Evolutionary conservation across 2,113 vertebrate genomes (phyloP).

Genomic region (Carollia perspicillata): DNA sequence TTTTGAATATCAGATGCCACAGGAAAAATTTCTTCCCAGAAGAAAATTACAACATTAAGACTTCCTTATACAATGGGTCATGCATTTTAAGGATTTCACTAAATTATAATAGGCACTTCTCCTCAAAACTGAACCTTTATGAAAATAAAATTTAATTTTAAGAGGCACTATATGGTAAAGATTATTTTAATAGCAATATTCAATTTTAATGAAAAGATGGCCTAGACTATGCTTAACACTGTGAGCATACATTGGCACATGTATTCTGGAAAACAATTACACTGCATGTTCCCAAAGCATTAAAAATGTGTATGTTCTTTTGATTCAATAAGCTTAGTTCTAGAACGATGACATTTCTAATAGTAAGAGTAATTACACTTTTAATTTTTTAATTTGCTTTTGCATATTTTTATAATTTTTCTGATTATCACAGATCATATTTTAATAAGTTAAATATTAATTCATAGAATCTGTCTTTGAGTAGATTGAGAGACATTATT

Average conservation of each 20-base stretch:
- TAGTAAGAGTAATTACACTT: background rate
- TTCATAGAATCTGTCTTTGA: background rate
- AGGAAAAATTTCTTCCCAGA: background rate
- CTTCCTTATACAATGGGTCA: background rate
- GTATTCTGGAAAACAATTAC: background rate
- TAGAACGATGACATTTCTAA: background rate
- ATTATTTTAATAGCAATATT: conserved; percentile 1
- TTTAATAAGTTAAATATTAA: background rate
- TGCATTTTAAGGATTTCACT: background rate
- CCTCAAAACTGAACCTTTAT: background rate
- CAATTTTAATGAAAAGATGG: background rate
- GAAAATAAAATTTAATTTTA: conserved; percentile 28
- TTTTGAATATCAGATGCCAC: background rate
- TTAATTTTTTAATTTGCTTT: background rate
- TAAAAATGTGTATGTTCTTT: background rate
- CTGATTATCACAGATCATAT: background rate
- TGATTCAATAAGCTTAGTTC: background rate
- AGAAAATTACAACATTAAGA: background rate
- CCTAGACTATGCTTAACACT: background rate
- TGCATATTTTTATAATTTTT: background rate
- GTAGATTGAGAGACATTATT: background rate
- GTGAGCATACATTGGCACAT: background rate
- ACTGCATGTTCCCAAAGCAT: background rate
- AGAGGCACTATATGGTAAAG: background rate
- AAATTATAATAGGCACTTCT: background rate